Conservation (phyloP, 2,113 vertebrate genomes). For the Physeter macrocephalus region DNA sequence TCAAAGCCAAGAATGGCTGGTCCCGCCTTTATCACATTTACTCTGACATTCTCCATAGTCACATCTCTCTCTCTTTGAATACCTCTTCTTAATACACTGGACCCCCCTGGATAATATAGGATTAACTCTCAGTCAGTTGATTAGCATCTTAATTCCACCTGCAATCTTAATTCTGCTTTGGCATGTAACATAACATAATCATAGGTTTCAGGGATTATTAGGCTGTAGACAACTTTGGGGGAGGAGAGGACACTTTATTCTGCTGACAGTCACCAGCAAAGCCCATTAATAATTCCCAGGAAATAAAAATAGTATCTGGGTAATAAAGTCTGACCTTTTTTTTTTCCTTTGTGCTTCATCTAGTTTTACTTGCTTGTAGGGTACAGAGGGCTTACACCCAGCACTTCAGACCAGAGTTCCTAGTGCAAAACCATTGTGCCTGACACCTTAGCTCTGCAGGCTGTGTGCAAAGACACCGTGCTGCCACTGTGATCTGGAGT, state of each 20-base stretch:
- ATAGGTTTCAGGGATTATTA: background rate
- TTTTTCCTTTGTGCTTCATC: background rate
- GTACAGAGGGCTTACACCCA: background rate
- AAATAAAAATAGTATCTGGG: background rate
- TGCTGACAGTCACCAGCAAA: background rate
- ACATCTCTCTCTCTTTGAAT: background rate
- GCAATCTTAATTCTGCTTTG: background rate
- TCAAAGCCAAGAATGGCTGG: background rate
- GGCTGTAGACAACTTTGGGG: background rate
- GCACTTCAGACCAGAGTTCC: background rate
- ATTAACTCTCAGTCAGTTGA: background rate
- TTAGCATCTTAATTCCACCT: background rate
- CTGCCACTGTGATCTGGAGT: background rate
- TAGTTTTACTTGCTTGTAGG: background rate
- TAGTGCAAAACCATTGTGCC: background rate
- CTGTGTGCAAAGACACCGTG: background rate
- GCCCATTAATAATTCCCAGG: background rate
- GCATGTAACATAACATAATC: background rate
- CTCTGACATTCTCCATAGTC: background rate
- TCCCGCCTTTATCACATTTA: background rate
- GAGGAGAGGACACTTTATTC: background rate
- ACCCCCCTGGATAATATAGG: background rate
- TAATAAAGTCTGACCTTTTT: background rate
- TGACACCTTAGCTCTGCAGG: background rate
- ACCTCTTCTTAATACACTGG: background rate